Evolutionary conservation across 2,113 vertebrate genomes (phyloP).

Genomic region (Tenebrosternarchus preto): DNA sequence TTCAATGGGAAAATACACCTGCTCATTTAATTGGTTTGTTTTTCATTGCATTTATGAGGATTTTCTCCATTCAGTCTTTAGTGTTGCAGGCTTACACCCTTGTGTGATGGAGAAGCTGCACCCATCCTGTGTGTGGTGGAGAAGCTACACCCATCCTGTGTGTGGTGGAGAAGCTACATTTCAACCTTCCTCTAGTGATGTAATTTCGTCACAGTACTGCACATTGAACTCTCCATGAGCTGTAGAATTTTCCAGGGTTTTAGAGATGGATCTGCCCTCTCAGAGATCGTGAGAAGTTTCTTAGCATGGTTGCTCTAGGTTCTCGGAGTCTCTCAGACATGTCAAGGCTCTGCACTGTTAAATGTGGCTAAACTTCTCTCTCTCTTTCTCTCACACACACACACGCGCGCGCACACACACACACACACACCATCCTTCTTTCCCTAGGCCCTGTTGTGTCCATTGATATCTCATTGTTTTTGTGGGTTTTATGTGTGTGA

Average conservation of each 20-base stretch:
- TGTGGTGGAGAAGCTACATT: no score
- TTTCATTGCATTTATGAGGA: neutral
- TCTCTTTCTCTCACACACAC: neutral
- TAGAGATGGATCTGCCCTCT: neutral
- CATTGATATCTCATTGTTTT: neutral
- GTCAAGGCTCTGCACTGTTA: neutral
- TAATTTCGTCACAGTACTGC: neutral
- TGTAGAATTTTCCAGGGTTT: neutral
- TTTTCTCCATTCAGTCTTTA: neutral
- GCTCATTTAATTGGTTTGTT: conserved; percentile 15
- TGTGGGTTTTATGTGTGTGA: no score
- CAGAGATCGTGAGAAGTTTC: neutral
- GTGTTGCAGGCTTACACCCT: no score
- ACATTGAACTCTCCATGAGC: neutral
- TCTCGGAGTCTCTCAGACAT: neutral
- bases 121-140: no score
- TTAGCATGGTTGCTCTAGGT: neutral
- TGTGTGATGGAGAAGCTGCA: no score
- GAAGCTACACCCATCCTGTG: no score
- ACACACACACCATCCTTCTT: neutral
- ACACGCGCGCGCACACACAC: neutral
- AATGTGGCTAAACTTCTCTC: neutral
- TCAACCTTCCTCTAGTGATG: neutral
- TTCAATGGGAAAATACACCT: conserved; percentile 1
- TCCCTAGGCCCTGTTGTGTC: neutral